phyloP scores from a whole-genome alignment of 2,888 invertebrate genomes.

The Acholoe squamosa region DNA sequence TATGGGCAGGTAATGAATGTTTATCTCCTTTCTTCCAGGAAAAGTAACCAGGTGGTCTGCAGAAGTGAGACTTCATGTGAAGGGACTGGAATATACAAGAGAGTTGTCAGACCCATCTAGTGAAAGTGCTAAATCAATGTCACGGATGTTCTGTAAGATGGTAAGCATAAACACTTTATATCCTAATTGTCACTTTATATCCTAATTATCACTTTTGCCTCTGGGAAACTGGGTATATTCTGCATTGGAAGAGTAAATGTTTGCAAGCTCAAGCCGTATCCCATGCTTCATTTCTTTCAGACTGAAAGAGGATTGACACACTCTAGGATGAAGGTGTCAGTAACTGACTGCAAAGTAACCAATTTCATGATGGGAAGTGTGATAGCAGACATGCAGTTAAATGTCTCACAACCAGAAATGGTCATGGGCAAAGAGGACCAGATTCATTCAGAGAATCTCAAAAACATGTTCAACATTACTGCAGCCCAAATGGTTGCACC shows the following conservation, averaged over 20 bases:
- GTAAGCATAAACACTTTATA: background rate
- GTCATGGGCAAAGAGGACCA: background rate
- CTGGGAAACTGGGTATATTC: background rate
- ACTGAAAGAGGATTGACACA: background rate
- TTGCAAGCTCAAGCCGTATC: background rate
- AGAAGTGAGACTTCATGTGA: background rate
- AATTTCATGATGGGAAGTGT: background rate
- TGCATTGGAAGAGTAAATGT: too few species aligned
- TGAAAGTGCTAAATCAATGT: background rate
- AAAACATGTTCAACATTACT: background rate
- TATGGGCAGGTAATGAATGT: background rate
- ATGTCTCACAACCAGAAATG: background rate
- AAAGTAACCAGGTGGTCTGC: background rate
- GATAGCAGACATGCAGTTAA: background rate
- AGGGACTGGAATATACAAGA: background rate
- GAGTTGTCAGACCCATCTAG: background rate
- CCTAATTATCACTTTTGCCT: background rate
- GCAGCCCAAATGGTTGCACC: background rate
- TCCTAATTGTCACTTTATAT: background rate
- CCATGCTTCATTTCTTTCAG: background rate
- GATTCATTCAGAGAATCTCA: background rate
- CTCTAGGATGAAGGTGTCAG: background rate
- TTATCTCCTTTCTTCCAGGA: background rate
- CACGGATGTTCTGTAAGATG: background rate
- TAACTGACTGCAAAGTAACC: background rate